Conservation (phyloP, 2,888 invertebrate species). For the Meandrusa payeni region DNA sequence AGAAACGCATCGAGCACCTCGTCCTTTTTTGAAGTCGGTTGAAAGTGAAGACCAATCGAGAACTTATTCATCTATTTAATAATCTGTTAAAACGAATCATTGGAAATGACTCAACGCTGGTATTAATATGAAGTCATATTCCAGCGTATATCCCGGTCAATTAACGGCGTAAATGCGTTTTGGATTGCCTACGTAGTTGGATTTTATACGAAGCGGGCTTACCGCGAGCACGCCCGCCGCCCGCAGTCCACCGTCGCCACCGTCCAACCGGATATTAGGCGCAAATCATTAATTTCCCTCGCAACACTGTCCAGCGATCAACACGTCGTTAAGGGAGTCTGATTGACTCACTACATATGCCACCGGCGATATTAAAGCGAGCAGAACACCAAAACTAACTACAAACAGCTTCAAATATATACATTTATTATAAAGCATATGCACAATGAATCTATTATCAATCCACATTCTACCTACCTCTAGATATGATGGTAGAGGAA, state of each 20-base stretch:
- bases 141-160: conserved; percentile 17
- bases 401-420: no score
- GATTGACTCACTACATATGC: conserved; percentile 52
- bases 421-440: no score
- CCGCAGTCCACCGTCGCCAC: conserved; percentile 41
- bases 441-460: no score
- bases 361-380: conserved; percentile 3
- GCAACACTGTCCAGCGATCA: conserved; percentile 43
- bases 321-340: conserved; percentile 53
- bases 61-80: no score
- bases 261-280: conserved; percentile 69
- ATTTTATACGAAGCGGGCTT: conserved; percentile 34
- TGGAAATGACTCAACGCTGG: no score
- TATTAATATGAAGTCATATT: neutral
- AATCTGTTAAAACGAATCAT: no score
- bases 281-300: conserved; percentile 75
- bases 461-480: no score
- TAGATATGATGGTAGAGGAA: no score
- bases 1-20: no score
- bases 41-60: no score
- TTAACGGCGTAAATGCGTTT: conserved; percentile 33
- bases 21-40: no score
- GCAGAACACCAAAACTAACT: no score
- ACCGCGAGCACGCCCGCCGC: conserved; percentile 61
- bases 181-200: conserved; percentile 35